phyloP scores from a whole-genome alignment of 2,888 invertebrate genomes.

The Drosophila antonietae region DNA sequence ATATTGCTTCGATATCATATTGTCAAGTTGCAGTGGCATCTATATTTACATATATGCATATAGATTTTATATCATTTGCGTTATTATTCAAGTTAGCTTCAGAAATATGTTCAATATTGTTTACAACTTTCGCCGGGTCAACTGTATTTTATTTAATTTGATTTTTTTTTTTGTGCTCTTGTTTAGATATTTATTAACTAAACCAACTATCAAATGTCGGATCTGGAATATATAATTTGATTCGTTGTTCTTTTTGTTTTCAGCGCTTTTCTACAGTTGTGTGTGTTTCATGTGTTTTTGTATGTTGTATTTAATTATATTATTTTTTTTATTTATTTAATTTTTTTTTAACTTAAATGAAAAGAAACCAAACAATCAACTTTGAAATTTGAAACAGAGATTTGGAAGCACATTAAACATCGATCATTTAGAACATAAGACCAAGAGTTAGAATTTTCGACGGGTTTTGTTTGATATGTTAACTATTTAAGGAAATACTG shows the following conservation, averaged over 20 bases:
- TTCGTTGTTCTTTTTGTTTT: conserved; percentile 7
- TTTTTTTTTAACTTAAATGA: conserved; percentile 29
- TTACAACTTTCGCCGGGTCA: conserved; percentile 15
- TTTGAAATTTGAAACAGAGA: conserved; percentile 64
- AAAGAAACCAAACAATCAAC: conserved; percentile 52
- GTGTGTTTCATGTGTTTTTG: conserved; percentile 33
- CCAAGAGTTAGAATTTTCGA: conserved; percentile 38
- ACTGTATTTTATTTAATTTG: conserved; percentile 11
- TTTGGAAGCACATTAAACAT: conserved; percentile 76
- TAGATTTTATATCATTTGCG: conserved; percentile 15
- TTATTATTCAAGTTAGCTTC: conserved; percentile 22
- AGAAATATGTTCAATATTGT: conserved; percentile 8
- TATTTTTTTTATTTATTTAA: background rate
- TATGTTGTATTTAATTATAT: conserved; percentile 18
- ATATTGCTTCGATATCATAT: conserved; percentile 84
- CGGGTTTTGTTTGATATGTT: conserved; percentile 22
- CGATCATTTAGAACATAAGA: conserved; percentile 68
- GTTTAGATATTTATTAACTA: conserved; percentile 16
- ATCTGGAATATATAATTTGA: conserved; percentile 4
- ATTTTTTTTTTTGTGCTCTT: background rate
- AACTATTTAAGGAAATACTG: conserved; percentile 48
- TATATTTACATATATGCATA: conserved; percentile 9
- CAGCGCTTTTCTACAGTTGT: conserved; percentile 24
- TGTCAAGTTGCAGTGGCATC: conserved; percentile 56
- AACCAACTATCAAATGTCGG: conserved; percentile 6